Percentiles rank a stretch among this genome's conserved stretches.
These are phyloP conservation scores for Diadegma fenestrale DNA, from an alignment of 2,888 invertebrate species.

Conservation along the genomic window DNA sequence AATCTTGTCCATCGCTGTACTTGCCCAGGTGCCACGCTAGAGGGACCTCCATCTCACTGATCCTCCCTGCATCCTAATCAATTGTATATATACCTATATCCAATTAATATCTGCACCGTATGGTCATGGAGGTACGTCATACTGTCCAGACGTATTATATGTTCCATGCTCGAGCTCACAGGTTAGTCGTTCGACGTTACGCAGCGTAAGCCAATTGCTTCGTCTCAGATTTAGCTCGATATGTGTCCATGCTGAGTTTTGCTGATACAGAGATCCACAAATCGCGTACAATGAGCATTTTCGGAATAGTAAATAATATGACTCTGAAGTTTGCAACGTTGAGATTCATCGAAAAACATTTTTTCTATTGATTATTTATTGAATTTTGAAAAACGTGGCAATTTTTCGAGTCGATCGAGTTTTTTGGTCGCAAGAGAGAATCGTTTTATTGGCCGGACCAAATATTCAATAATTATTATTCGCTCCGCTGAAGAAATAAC, in stretches of 20 bases:
- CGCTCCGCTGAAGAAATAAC: too few relatives aligned
- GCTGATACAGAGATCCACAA: neutral
- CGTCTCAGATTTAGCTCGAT: neutral
- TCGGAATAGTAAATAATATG: neutral
- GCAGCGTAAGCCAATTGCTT: neutral
- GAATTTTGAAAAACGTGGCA: too few relatives aligned
- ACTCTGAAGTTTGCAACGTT: too few relatives aligned
- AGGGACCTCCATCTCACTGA: neutral
- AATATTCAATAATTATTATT: too few relatives aligned
- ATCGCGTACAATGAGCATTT: neutral
- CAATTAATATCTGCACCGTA: conserved; percentile 30
- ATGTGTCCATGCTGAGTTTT: neutral
- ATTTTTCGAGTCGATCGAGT: too few relatives aligned
- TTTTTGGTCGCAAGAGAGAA: too few relatives aligned
- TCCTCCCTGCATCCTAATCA: conserved; percentile 4
- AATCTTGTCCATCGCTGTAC: conserved; percentile 2
- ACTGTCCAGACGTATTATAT: conserved; percentile 50
- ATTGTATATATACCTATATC: conserved; percentile 38
- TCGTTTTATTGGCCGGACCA: too few relatives aligned
- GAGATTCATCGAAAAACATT: too few relatives aligned
- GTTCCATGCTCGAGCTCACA: conserved; percentile 22
- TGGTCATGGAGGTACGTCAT: neutral
- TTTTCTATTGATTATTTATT: too few relatives aligned
- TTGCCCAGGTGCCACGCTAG: neutral
- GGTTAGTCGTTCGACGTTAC: conserved; percentile 36